Evolutionary conservation across 1,140 invertebrate species (phyloP), one percentile per base, ranked within the genome.

Genomic region (Phymastichus coffea): DNA sequence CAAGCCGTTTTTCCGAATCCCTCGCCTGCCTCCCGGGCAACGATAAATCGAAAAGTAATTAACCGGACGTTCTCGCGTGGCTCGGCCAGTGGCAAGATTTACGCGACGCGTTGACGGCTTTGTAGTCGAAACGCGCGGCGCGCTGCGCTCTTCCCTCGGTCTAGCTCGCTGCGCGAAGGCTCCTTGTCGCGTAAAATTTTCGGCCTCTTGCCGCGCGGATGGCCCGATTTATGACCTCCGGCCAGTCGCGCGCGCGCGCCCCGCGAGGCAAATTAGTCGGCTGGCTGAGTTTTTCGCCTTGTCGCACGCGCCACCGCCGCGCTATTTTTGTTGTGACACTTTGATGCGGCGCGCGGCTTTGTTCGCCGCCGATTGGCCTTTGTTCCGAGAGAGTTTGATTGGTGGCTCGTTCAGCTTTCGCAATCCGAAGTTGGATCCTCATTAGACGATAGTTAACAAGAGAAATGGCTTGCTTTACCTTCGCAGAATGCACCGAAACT

Each of bases 41-140:
- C 61, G 40, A 64, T 63, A 61, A 61, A 61, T 61, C 59, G 59
- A 61, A 61, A 56, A 51, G 52, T 37, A 61, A 61, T 61, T 61
- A 61, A 49, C 20, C 44, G 43, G 30, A 33, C 28, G 6, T 33
- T 12, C 30, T 22, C 53, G 49, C 49, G 14, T 20, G 25, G 46
- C n/a, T 3, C 28, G 15, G 46, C 25, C 3, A 3, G 20, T 48
- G 7, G 6, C 37, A 60, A 70, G 68, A 72, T 71, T 73, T 72
- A 73, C 62, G 66, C 30, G 15, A 35, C 35, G 37, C 67, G 68
- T 65, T 70, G 70, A 71, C 66, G 64, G 71, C 66, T 73, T 74
- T 74, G 69, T 73, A 68, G 66, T 68, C 66, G 61, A 46, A 66
- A n/a, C 28, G 12, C 66, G 48, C 67, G 63, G 61, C 63, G 53